A percentile compares a stretch with the other conserved stretches of the same genome.
Conservation (phyloP, 2,888 invertebrate genomes). For the Erpobdella octoculata region DNA sequence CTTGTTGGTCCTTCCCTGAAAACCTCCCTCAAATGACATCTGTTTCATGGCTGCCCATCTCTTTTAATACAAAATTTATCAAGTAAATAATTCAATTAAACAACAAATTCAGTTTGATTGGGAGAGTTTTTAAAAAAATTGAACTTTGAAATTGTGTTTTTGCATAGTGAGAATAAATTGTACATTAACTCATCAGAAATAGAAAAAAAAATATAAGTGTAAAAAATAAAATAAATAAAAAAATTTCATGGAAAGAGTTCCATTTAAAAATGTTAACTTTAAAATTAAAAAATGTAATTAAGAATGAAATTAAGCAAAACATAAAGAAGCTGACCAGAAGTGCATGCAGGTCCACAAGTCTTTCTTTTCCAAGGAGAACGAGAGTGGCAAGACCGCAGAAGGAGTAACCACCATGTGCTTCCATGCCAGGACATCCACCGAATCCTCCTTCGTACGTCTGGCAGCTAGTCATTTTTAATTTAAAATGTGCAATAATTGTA, state of each 20-base stretch:
- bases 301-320: not conserved
- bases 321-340: slow-evolving; percentile 56
- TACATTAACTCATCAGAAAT: not conserved
- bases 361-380: slow-evolving; percentile 68
- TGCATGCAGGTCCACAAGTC: slow-evolving; percentile 67
- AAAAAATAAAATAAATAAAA: slow-evolving; percentile 4
- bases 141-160: too few species aligned
- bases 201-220: slow-evolving; percentile 18
- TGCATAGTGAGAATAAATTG: too few species aligned
- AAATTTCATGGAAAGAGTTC: not conserved
- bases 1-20: slow-evolving; percentile 89
- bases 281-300: not conserved
- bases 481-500: too few species aligned
- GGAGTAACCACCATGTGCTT: slow-evolving; percentile 98
- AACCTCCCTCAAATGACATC: slow-evolving; percentile 89
- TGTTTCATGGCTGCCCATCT: slow-evolving; percentile 84
- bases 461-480: too few species aligned
- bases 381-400: slow-evolving; percentile 91
- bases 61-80: slow-evolving; percentile 36
- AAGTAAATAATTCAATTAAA: not conserved
- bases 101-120: not conserved
- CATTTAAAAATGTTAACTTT: not conserved
- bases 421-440: slow-evolving; percentile 82
- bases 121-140: not conserved
- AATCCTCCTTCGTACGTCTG: slow-evolving; percentile 99